Conservation (phyloP, 2,888 invertebrate species). For the Lepidocyrtinus sp. region DNA sequence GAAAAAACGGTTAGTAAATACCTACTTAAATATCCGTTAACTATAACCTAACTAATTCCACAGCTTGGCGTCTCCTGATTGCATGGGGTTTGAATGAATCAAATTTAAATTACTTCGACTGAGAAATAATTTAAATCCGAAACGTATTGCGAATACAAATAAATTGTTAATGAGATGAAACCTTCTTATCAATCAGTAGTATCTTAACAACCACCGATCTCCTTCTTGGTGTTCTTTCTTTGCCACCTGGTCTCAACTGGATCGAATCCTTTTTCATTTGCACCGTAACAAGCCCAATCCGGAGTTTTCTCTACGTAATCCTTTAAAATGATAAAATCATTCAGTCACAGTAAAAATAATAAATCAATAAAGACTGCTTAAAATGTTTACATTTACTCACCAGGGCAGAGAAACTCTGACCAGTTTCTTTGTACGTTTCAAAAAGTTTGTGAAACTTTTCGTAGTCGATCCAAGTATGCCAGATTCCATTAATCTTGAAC, state of each 20-base stretch:
- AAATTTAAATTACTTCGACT: too few relatives aligned
- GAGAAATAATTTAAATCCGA: too few relatives aligned
- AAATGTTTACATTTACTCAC: conserved; percentile 62
- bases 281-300: conserved; percentile 76
- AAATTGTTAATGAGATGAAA: too few relatives aligned
- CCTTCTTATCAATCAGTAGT: too few relatives aligned
- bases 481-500: conserved; percentile 70
- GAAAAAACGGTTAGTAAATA: too few relatives aligned
- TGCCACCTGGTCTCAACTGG: conserved; percentile 75
- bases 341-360: background rate
- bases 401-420: conserved; percentile 73
- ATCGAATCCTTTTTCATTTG: conserved; percentile 76
- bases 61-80: too few relatives aligned
- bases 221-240: conserved; percentile 71
- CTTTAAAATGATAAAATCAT: conserved; percentile 68
- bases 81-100: too few relatives aligned
- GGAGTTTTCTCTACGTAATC: conserved; percentile 76
- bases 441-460: conserved; percentile 75
- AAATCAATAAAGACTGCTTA: background rate
- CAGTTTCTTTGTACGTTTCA: conserved; percentile 71
- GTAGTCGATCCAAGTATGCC: conserved; percentile 78
- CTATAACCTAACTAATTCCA: too few relatives aligned
- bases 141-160: too few relatives aligned
- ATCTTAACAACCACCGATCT: conserved; percentile 72
- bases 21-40: too few relatives aligned